Base-by-base conservation (phyloP, 2,797 vertebrate species). In the Saxicola maurus region DNA sequence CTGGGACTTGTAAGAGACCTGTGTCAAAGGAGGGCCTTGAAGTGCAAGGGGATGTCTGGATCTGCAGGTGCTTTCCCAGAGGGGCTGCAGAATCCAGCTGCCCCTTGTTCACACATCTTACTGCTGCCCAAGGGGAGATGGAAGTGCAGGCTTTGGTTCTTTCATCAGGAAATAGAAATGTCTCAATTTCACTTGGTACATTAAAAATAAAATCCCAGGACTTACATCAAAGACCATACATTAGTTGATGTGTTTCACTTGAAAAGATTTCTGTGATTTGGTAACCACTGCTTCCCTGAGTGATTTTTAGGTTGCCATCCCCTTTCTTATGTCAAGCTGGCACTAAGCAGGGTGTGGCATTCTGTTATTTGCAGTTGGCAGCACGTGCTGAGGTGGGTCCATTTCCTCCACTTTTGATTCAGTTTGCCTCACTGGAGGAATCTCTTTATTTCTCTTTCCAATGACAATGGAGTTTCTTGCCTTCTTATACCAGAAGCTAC, bases 1-100 rank as follows among this genome's bases (percentile, higher is more conserved):
- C 45, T 73, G 33, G 4, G 1, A 45, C 57, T 31, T 0, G 0
- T 31, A 17, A 52, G 38, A 45, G 13, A 40, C 2, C 3, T 5
- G 5, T 40, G 40, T 19, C 46, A 53, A 28, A 48, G 53, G 17
- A 31, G 16, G 31, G 75, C 20, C 28, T 72, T 57, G 53, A 48
- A 16, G 24, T 40, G 43, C 19, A 16, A 5, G 43, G 52, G 24
- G 12, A 10, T 24, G 62, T 42, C 52, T 67, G 75, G 30, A 57
- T 31, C 6, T 40, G 24, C 51, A 65, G 16, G 17, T 55, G 51
- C 61, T 38, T 5, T 38, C 23, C 33, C 61, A 56, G 51, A 56
- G 33, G 52, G 52, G 33, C 46, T 77, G 42, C 51, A 66, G 28
- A 23, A 15, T 31, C 33, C 42, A 66, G 42, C 61, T 46, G 49